Evolutionary conservation across 2,888 invertebrate genomes (phyloP).

Genomic region (Leptarthrus brevirostris): DNA sequence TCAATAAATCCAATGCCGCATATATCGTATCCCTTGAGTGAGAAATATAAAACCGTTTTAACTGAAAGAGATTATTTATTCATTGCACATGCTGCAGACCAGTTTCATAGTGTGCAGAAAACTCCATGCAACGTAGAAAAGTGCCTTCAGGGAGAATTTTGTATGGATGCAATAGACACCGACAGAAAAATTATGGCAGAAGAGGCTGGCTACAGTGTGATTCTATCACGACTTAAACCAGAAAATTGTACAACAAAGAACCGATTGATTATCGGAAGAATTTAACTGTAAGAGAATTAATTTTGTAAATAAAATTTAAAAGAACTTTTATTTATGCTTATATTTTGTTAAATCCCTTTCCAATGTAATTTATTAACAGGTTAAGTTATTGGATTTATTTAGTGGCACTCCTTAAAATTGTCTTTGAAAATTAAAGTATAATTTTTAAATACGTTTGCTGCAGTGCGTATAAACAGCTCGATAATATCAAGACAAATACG

Average conservation of each 20-base stretch:
- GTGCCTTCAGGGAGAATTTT: conserved; percentile 79
- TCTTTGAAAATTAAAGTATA: too few species aligned
- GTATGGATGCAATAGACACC: conserved; percentile 90
- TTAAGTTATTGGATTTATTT: too few species aligned
- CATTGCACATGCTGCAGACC: conserved; percentile 91
- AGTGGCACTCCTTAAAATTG: too few species aligned
- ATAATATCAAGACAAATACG: too few species aligned
- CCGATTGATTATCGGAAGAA: conserved; percentile 62
- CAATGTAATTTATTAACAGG: too few species aligned
- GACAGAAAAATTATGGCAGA: conserved; percentile 83
- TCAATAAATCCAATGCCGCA: conserved; percentile 84
- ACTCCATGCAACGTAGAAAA: conserved; percentile 64
- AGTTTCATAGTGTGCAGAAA: conserved; percentile 77
- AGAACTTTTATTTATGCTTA: too few species aligned
- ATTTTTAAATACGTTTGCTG: too few species aligned
- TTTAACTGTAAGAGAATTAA: not conserved
- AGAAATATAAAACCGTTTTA: conserved; percentile 68
- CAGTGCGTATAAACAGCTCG: too few species aligned
- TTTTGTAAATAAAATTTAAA: not conserved
- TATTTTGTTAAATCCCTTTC: too few species aligned
- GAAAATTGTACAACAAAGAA: conserved; percentile 91
- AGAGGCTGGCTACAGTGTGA: conserved; percentile 80
- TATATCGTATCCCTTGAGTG: conserved; percentile 85
- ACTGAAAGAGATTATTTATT: conserved; percentile 76
- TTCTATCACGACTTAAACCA: conserved; percentile 81